phyloP scores from a whole-genome alignment of 2,113 vertebrate genomes.

The Mesoclemmys tuberculata region DNA sequence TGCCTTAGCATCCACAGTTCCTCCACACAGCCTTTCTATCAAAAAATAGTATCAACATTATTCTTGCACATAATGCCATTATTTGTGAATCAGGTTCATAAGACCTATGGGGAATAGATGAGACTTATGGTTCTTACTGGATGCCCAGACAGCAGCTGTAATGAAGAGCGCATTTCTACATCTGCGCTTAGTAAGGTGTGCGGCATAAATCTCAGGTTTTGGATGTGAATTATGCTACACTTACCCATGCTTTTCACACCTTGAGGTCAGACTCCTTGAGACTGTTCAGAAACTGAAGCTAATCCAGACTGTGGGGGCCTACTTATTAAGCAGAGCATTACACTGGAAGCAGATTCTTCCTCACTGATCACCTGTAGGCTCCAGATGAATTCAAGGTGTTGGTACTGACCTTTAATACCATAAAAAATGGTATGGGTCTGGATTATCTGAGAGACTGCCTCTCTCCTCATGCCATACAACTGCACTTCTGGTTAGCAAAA shows the following conservation, averaged over 20 bases:
- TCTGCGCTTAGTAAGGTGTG: background rate
- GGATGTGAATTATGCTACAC: background rate
- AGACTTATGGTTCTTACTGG: background rate
- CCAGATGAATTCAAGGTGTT: background rate
- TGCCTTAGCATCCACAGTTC: background rate
- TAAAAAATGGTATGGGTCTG: background rate
- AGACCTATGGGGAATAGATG: accelerated
- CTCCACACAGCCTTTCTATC: background rate
- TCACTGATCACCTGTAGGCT: too few species aligned
- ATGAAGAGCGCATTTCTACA: background rate
- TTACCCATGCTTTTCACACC: accelerated
- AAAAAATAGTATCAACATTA: background rate
- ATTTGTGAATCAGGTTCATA: background rate
- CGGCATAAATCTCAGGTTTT: background rate
- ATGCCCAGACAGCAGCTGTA: background rate
- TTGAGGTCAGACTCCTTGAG: background rate
- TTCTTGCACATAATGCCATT: background rate
- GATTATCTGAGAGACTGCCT: too few species aligned
- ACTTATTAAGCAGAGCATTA: background rate
- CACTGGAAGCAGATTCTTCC: accelerated
- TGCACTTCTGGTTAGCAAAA: background rate
- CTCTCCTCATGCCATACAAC: background rate
- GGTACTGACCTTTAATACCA: background rate
- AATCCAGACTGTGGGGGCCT: background rate
- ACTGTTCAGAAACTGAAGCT: background rate